These are phyloP conservation scores for Brachionus angularis DNA, from an alignment of 1,140 invertebrate species.

Conservation along the genomic window DNA sequence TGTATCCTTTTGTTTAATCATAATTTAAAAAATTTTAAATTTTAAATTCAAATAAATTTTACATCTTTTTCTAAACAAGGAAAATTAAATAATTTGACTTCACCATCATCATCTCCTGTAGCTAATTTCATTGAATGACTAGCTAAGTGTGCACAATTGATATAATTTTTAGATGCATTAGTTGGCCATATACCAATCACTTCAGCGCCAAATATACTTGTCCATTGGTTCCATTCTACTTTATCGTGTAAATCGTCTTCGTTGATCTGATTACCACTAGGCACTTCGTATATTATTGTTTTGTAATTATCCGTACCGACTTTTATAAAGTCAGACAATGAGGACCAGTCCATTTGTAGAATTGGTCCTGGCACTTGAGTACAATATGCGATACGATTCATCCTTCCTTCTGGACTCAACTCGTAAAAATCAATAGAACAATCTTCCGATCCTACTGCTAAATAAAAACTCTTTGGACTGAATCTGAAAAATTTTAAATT, in stretches of 20 bases:
- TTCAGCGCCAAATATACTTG: conserved; percentile 55
- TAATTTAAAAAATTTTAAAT: neutral
- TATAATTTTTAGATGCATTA: conserved; percentile 51
- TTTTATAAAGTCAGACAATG: conserved; percentile 54
- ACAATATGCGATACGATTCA: conserved; percentile 53
- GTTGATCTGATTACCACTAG: conserved; percentile 47
- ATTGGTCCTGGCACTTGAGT: conserved; percentile 55
- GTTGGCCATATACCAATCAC: conserved; percentile 58
- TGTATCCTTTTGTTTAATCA: conserved; percentile 47
- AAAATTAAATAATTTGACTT: conserved; percentile 56
- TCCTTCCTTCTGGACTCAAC: conserved; percentile 48
- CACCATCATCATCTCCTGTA: conserved; percentile 58
- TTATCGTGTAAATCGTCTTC: conserved; percentile 49
- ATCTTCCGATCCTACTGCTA: conserved; percentile 56
- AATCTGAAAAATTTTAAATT: conserved; percentile 49
- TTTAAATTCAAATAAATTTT: conserved; percentile 46
- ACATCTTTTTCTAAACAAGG: conserved; percentile 56
- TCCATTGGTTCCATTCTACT: conserved; percentile 57
- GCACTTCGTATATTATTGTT: conserved; percentile 52
- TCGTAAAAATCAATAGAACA: conserved; percentile 57
- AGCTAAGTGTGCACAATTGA: conserved; percentile 56
- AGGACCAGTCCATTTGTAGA: conserved; percentile 58
- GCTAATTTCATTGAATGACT: conserved; percentile 53
- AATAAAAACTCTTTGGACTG: conserved; percentile 51
- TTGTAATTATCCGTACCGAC: conserved; percentile 55